Conservation (phyloP, 2,797 vertebrate species). For the Prunella strophiata region DNA sequence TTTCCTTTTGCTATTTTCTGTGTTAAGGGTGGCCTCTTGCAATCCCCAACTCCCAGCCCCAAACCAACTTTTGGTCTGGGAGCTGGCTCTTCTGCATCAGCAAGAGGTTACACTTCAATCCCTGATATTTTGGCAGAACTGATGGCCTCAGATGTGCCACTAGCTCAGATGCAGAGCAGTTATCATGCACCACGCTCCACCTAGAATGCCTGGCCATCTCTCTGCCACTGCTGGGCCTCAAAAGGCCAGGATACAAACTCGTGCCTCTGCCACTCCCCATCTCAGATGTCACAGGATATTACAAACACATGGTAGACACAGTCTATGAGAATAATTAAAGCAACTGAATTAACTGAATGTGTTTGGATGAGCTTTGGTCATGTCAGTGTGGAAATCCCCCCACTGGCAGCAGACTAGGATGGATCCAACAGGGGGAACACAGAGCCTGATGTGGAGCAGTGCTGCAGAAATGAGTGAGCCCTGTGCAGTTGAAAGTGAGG, state of each 20-base stretch:
- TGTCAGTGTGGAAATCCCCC: background rate
- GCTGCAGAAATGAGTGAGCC: background rate
- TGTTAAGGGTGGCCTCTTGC: background rate
- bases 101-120: background rate
- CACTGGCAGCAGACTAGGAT: background rate
- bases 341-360: background rate
- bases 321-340: background rate
- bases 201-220: fast-evolving
- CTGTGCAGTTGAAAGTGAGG: background rate
- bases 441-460: background rate
- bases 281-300: background rate
- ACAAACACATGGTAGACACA: background rate
- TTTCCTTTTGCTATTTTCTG: background rate
- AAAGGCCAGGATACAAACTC: background rate
- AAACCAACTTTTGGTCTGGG: background rate
- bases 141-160: background rate
- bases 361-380: background rate
- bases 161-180: background rate
- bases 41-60: background rate
- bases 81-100: background rate
- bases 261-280: background rate
- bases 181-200: fast-evolving
- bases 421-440: fast-evolving
- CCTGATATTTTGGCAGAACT: background rate
- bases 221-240: background rate